Percentiles rank a stretch among this genome's conserved stretches.
Conservation (phyloP, 2,888 invertebrate genomes). For the Apeira syringaria region DNA sequence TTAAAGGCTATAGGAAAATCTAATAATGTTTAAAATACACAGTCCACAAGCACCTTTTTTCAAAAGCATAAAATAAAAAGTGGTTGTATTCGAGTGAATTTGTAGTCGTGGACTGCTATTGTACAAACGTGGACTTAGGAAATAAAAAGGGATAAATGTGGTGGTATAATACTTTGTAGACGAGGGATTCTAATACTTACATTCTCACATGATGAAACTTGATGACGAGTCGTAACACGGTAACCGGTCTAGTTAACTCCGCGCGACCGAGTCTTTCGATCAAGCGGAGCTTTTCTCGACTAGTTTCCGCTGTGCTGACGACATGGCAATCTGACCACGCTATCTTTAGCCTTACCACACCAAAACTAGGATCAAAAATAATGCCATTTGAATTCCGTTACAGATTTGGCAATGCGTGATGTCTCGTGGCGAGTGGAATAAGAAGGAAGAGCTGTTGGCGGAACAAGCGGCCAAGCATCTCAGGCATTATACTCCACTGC, state of each 20-base stretch:
- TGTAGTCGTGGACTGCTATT: too few relatives aligned
- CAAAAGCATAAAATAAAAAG: too few relatives aligned
- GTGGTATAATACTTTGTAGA: too few relatives aligned
- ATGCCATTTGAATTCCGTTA: conserved; percentile 14
- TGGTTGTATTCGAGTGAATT: too few relatives aligned
- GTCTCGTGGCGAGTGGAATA: conserved; percentile 98
- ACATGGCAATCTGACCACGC: conserved; percentile 69
- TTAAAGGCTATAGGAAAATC: too few relatives aligned
- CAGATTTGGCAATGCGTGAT: conserved; percentile 97
- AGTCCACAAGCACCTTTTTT: too few relatives aligned
- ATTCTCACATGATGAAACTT: conserved; percentile 70
- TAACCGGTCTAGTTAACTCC: conserved; percentile 35
- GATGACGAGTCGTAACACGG: conserved; percentile 80
- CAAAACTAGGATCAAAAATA: background rate
- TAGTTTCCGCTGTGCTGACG: conserved; percentile 49
- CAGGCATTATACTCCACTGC: conserved; percentile 92
- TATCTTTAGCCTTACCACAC: background rate
- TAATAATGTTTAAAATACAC: too few relatives aligned
- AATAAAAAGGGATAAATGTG: too few relatives aligned
- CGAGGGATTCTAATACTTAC: background rate
- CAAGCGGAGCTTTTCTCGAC: conserved; percentile 34
- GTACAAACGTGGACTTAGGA: too few relatives aligned
- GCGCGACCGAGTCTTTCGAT: conserved; percentile 59
- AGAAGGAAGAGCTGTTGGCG: conserved; percentile 97
- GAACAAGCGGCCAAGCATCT: conserved; percentile 97